Evolutionary conservation across 2,888 invertebrate genomes (phyloP), one percentile per base, ranked within the genome.

Genomic region (Mayetiola destructor): DNA sequence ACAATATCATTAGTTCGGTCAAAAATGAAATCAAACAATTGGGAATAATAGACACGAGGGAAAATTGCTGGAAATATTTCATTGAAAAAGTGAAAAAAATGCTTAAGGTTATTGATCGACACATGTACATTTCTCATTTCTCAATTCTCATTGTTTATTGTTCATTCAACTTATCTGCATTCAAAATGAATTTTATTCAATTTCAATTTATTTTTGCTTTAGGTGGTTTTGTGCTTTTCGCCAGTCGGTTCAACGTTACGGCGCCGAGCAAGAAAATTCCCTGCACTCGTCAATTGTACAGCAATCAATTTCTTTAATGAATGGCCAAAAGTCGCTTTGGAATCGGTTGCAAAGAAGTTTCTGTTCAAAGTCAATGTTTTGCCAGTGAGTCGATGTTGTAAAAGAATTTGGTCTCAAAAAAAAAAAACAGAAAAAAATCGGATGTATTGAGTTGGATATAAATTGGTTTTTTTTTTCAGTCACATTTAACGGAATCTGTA

Each of bases 291-390:
- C 30, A 95, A 89, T 73, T 91, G 91, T 67, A 91, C 94, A 0
- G 81, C 88, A 52, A 94, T 96, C 62, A 85, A 95, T 71, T 96
- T 95, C 95, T 96, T 95, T 73, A 93, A 95, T 68, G 91, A 93
- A 67, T 96, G 96, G 95, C 95, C 96, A 2, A 80, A 81, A 65
- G 86, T 89, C 66, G 96, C 96, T 35, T 74, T 96, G 66, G 80
- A 86, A 62, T 93, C 93, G 23, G 95, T 96, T 3, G 92, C 93
- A 27, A 80, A 78, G 64, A 78, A 87, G 63, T 95, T 95, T 71
- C 76, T 93, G 58, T 75, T 79, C 14, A 87, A 90, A 72, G 82
- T 89, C 32, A 80, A 83, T 61, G 77, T 82, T 12, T 72, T 94
- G 57, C 82, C 85, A 63, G 84, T 86, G 71, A 35, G 42, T 36